These are phyloP conservation scores for Encarsia formosa DNA, from an alignment of 2,888 invertebrate species.

Conservation along the genomic window DNA sequence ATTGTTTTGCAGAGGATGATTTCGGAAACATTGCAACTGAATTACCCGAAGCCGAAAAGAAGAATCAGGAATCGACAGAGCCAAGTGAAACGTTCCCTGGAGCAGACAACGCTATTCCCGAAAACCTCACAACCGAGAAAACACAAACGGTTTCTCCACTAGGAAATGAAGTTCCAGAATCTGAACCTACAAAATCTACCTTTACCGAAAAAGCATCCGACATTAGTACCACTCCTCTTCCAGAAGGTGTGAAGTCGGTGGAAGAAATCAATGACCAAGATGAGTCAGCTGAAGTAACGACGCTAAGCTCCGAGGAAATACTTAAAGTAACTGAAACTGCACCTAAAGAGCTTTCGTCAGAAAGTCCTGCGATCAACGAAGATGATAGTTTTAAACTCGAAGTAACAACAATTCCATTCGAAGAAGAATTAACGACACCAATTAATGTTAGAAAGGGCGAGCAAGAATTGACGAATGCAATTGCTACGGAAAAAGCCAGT, in stretches of 20 bases:
- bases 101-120: slow-evolving; percentile 43
- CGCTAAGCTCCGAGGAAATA: too few species aligned
- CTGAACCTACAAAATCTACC: slow-evolving; percentile 17
- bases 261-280: not conserved
- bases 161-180: slow-evolving; percentile 28
- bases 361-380: not conserved
- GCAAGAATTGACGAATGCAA: not conserved
- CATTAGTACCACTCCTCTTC: not conserved
- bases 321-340: too few species aligned
- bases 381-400: not conserved
- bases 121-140: slow-evolving; percentile 17
- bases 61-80: slow-evolving; percentile 13
- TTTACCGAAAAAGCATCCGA: not conserved
- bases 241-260: slow-evolving; percentile 5
- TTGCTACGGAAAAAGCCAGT: slow-evolving; percentile 4
- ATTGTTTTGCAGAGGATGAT: slow-evolving; percentile 28
- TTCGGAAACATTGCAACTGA: slow-evolving; percentile 26
- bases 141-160: slow-evolving; percentile 10
- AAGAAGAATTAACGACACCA: not conserved
- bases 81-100: slow-evolving; percentile 40
- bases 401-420: not conserved
- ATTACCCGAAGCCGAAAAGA: slow-evolving; percentile 20
- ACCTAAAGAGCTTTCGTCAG: not conserved
- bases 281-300: too few species aligned
- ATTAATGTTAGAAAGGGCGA: not conserved